Evolutionary conservation across 2,113 vertebrate genomes (phyloP).

Genomic region (Sander vitreus): DNA sequence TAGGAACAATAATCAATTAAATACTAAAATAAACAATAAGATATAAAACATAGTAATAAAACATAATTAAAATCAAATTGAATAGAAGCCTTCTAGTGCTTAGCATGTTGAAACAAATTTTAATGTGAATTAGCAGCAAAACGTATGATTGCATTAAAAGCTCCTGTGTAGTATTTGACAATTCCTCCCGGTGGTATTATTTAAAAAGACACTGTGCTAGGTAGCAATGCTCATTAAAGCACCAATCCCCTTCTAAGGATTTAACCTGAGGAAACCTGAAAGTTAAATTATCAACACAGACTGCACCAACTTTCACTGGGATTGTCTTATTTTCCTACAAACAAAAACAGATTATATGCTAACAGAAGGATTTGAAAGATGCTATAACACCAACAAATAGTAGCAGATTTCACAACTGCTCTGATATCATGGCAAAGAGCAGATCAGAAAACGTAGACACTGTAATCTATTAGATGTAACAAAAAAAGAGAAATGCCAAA

Average conservation of each 20-base stretch:
- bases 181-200: background rate
- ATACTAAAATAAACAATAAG: no score
- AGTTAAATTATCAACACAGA: slow-evolving; percentile 20
- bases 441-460: background rate
- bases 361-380: slow-evolving; percentile 13
- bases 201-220: background rate
- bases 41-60: no score
- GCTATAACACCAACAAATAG: background rate
- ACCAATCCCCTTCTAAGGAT: slow-evolving; percentile 7
- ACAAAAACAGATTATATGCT: background rate
- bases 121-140: slow-evolving; percentile 5
- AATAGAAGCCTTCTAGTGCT: background rate
- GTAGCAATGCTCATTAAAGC: background rate
- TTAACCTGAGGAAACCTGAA: slow-evolving; percentile 7
- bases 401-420: background rate
- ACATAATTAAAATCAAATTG: no score
- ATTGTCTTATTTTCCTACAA: background rate
- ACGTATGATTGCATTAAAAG: slow-evolving; percentile 6
- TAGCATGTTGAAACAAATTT: slow-evolving; percentile 12
- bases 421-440: background rate
- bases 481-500: background rate
- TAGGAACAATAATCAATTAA: no score
- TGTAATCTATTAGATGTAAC: slow-evolving; percentile 2
- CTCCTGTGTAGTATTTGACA: background rate
- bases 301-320: background rate